A percentile compares a stretch with the other conserved stretches of the same genome.
Conservation (phyloP, 2,888 invertebrate genomes). For the Brassicogethes aeneus region DNA sequence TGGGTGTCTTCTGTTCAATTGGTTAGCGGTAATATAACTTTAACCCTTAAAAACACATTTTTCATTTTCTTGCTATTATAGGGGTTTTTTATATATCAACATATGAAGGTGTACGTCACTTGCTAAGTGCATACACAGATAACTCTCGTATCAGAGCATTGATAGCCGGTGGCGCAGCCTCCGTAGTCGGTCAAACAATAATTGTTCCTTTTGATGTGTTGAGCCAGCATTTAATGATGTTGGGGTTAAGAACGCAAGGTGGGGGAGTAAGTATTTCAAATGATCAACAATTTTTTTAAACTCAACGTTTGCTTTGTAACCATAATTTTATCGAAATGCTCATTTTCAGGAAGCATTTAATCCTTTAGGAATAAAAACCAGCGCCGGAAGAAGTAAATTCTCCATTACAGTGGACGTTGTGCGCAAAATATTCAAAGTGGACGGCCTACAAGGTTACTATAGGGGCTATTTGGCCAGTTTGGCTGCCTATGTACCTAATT, state of each 20-base stretch:
- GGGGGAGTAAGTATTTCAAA: conserved; percentile 12
- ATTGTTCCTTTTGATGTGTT: conserved; percentile 95
- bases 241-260: conserved; percentile 48
- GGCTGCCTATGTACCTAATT: conserved; percentile 90
- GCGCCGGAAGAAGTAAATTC: conserved; percentile 52
- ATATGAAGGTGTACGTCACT: conserved; percentile 83
- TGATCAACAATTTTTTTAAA: too few species aligned
- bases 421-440: conserved; percentile 64
- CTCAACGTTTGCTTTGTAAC: too few species aligned
- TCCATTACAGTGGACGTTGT: conserved; percentile 68
- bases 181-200: conserved; percentile 87
- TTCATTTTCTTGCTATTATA: conserved; percentile 36
- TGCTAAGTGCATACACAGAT: conserved; percentile 58
- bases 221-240: conserved; percentile 93
- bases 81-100: conserved; percentile 90
- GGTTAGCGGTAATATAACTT: conserved; percentile 34
- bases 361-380: conserved; percentile 63
- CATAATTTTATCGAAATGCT: background rate
- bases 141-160: conserved; percentile 65
- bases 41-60: background rate
- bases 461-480: conserved; percentile 88
- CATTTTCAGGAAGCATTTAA: conserved; percentile 46
- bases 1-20: conserved; percentile 81
- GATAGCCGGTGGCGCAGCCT: conserved; percentile 84
- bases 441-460: conserved; percentile 86